Evolutionary conservation across 2,797 vertebrate species (phyloP).

Genomic region (Crypturellus tataupa): DNA sequence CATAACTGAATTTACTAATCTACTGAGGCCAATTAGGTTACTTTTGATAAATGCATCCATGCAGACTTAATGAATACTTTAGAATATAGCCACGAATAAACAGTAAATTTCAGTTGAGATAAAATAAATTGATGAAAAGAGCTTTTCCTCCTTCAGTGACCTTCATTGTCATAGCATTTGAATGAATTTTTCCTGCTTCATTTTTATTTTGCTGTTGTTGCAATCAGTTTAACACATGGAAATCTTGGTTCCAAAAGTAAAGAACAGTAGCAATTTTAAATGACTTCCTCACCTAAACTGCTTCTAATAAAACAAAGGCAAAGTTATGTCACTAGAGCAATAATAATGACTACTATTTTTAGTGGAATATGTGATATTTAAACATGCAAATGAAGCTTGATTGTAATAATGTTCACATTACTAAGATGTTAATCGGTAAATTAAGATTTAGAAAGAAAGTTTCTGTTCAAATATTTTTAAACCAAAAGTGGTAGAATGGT

Average conservation of each 20-base stretch:
- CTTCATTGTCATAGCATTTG: background rate
- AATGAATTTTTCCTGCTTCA: background rate
- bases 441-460: background rate
- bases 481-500: background rate
- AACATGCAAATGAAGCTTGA: background rate
- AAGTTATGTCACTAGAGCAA: background rate
- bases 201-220: constrained; percentile 17
- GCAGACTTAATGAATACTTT: background rate
- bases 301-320: background rate
- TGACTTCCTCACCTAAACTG: background rate
- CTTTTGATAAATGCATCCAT: background rate
- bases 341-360: background rate
- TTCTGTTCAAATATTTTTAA: background rate
- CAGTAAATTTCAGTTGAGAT: background rate
- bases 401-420: background rate
- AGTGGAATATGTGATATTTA: background rate
- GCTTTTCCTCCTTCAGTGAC: background rate
- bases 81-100: background rate
- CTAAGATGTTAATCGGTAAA: background rate
- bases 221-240: background rate
- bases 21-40: background rate
- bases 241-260: background rate
- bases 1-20: background rate
- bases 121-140: background rate
- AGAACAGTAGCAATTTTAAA: background rate